Base-by-base conservation (phyloP, 2,797 vertebrate genomes). In the Nyctibius grandis region DNA sequence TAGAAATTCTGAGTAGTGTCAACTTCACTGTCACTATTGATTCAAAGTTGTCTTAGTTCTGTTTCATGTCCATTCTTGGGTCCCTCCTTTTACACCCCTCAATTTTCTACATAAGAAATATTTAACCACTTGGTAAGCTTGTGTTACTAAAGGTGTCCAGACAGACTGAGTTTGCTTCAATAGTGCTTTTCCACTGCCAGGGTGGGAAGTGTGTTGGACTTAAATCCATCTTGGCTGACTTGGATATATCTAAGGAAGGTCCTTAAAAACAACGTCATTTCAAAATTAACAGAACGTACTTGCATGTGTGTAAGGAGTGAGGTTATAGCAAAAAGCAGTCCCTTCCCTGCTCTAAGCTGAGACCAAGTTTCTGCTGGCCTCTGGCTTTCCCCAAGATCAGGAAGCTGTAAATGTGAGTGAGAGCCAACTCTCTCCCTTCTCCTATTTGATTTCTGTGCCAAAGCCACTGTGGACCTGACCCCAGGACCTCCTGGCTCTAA, bases 401-500 rank as follows among this genome's bases (percentile, higher is more conserved):
- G 72, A 90, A 85, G 42, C 34, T 88, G 68, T 74, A 91, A 93
- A 83, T 83, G 28, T 48, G 68, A 88, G 68, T 68, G 38, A 83
- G 73, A 64, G 28, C 9, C 53, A 96, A 29, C 34, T 36, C 53
- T 82, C 50, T 93, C 50, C 64, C 28, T 79, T 85, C 45, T 91
- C 84, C 68, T 89, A 18, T 89, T 83, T 83, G 88, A 93, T 88
- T 90, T 75, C 80, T 81, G 44, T 89, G 80, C 67, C 80, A 69
- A 61, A 59, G 63, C 33, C 91, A 85, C 89, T 47, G 77, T 60
- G 65, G 86, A 80, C 59, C 65, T 94, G 94, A 94, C 91, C 95
- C 47, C 64, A 67, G 81, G 59, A 96, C 84, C 84, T 95, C 28
- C 38, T 89, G 60, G 18, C 72, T 91, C 93, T 95, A 91, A 91